A percentile compares a stretch with the other conserved stretches of the same genome.
Evolutionary conservation across 1,140 invertebrate genomes (phyloP).

Genomic region (Euura saliciscinereae): DNA sequence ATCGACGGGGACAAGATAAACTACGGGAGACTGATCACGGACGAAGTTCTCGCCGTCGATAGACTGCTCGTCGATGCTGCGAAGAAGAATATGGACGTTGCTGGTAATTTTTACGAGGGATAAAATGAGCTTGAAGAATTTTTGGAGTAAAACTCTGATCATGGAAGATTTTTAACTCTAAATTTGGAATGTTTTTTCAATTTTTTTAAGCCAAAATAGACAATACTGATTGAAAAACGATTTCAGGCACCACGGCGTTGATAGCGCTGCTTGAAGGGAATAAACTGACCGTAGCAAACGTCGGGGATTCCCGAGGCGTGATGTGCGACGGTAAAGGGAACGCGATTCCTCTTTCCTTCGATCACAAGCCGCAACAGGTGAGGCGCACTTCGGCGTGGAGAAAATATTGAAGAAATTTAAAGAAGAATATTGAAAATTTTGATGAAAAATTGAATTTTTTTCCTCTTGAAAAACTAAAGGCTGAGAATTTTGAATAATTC

Average conservation of each 20-base stretch:
- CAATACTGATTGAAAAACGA: not conserved
- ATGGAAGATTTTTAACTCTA: too few species aligned
- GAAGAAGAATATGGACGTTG: conserved; percentile 83
- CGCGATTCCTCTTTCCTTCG: conserved; percentile 91
- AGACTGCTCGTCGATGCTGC: conserved; percentile 78
- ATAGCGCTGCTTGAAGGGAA: conserved; percentile 85
- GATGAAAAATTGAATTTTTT: too few species aligned
- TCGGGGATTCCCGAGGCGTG: conserved; percentile 94
- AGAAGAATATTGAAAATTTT: too few species aligned
- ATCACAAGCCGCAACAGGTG: conserved; percentile 96
- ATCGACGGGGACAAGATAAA: conserved; percentile 77
- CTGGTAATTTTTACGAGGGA: conserved; percentile 61
- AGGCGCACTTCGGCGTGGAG: too few species aligned
- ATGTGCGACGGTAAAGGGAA: conserved; percentile 91
- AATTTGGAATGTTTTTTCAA: too few species aligned
- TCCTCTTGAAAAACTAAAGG: too few species aligned
- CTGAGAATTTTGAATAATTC: too few species aligned
- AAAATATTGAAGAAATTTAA: conserved; percentile 36
- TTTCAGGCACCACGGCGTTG: conserved; percentile 86
- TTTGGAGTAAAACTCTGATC: too few species aligned
- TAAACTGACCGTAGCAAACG: conserved; percentile 90
- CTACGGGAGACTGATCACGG: conserved; percentile 79
- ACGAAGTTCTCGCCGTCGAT: conserved; percentile 85
- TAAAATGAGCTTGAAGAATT: too few species aligned
- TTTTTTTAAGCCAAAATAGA: not conserved